Conservation (phyloP, 2,888 invertebrate genomes). For the Xestoiulus laeticollis region DNA sequence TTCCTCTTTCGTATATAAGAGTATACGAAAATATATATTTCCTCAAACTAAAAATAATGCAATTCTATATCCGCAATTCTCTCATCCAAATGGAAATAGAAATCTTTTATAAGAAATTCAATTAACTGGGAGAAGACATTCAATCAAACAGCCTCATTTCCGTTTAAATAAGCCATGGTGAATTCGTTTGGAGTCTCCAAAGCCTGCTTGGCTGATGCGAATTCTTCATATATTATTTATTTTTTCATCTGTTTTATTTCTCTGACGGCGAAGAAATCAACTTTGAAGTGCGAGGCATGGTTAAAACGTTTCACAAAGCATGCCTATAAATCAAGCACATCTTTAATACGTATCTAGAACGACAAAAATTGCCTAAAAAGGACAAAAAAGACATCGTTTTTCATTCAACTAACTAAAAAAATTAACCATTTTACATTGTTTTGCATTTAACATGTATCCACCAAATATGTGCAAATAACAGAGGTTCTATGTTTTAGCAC, state of each 20-base stretch:
- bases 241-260: slow-evolving; percentile 39
- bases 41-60: slow-evolving; percentile 5
- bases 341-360: slow-evolving; percentile 31
- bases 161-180: not conserved
- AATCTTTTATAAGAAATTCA: slow-evolving; percentile 41
- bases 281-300: slow-evolving; percentile 17
- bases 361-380: slow-evolving; percentile 10
- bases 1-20: not conserved
- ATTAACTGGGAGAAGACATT: slow-evolving; percentile 3
- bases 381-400: not conserved
- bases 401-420: not conserved
- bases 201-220: slow-evolving; percentile 8
- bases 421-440: not conserved
- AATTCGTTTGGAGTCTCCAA: not conserved
- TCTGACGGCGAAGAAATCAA: slow-evolving; percentile 39
- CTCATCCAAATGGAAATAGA: slow-evolving; percentile 24
- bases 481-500: too few species aligned
- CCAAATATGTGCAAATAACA: too few species aligned
- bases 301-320: slow-evolving; percentile 21
- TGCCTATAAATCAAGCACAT: not conserved
- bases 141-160: slow-evolving; percentile 25
- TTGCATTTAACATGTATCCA: not conserved
- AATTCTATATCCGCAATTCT: not conserved
- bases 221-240: slow-evolving; percentile 43
- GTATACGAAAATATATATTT: not conserved